Conservation (phyloP, 2,888 invertebrate genomes). For the Congeria kusceri region DNA sequence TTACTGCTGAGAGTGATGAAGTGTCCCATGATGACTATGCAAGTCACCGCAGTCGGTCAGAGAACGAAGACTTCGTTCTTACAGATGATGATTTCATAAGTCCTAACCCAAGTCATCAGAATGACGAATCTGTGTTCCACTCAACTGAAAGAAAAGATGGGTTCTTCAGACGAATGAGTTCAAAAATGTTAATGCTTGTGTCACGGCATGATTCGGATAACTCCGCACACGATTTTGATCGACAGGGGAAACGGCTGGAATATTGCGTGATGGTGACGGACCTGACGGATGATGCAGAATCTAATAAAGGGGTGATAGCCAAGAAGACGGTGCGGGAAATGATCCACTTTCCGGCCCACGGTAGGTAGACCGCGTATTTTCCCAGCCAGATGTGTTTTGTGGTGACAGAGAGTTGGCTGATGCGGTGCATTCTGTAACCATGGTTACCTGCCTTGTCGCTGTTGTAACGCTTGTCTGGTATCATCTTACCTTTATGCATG, state of each 20-base stretch:
- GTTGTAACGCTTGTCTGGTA: too few species aligned
- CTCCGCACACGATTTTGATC: conserved; percentile 41
- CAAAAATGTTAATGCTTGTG: conserved; percentile 71
- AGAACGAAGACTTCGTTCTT: conserved; percentile 44
- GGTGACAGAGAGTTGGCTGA: too few species aligned
- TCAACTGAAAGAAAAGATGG: conserved; percentile 43
- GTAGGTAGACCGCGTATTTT: conserved; percentile 30
- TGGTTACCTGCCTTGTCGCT: too few species aligned
- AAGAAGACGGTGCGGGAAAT: conserved; percentile 70
- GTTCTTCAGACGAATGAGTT: conserved; percentile 75
- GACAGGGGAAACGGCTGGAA: conserved; percentile 50
- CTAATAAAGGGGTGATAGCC: conserved; percentile 66
- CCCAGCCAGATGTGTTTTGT: too few species aligned
- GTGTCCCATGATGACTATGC: conserved; percentile 43
- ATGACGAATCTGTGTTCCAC: conserved; percentile 18
- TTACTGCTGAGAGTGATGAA: conserved; percentile 22
- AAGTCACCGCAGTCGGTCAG: conserved; percentile 37
- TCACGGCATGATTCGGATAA: conserved; percentile 65
- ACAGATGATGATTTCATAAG: conserved; percentile 51
- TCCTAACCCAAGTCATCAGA: conserved; percentile 25
- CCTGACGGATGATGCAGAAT: conserved; percentile 73
- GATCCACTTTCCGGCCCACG: conserved; percentile 17
- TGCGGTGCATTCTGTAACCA: too few species aligned
- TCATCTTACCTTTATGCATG: too few species aligned
- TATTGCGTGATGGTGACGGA: conserved; percentile 74